Base-by-base conservation (phyloP, 2,888 invertebrate genomes). In the Macaria notata region DNA sequence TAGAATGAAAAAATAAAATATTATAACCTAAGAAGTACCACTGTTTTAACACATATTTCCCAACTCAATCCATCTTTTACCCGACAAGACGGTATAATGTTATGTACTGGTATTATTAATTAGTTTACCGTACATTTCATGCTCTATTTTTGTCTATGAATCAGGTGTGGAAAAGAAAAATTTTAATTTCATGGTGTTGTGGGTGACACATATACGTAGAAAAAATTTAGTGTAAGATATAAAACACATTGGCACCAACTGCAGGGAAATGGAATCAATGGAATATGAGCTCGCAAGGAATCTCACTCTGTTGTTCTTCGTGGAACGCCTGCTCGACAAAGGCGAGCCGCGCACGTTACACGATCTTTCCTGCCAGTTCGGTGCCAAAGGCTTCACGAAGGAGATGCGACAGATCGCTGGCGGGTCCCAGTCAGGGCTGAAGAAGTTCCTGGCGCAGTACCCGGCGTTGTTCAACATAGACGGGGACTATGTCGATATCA, bases 321-420 rank as follows among this genome's bases (percentile, higher is more conserved):
- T 99, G 85, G 99, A 99, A 92, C 96, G 98, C 78, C 94, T 99
- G 72, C 95, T 99, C 94, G 98, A 99, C 89, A 98, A 98, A 92
- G 96, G 97, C 74, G 97, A 97, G 84, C 97, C 98, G 66, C 94
- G 99, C 84, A 98, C 98, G 69, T 94, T 99, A 77, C 98, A 98
- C 90, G 99, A 99, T 92, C 94, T 99, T 73, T 98, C 98, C 83
- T 99, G 99, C 88, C 98, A 99, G 91, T 99, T 99, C 91, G 99
- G 99, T 77, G 98, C 99, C 71, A 98, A 98, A 88, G 99, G 98
- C 71, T 99, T 99, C 90, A 98, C 99, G 31, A 97, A 98, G 92
- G 99, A 99, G 92, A 99, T 99, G 99, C 93, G 98, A 73, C 98
- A 98, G 88, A 97, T 97, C 71, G 97, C 96, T 75, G 97, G 99